A percentile compares a stretch with the other conserved stretches of the same genome.
These are phyloP conservation scores for Scaptomyza cyrtandrae DNA, from an alignment of 2,888 invertebrate genomes.

Conservation along the genomic window DNA sequence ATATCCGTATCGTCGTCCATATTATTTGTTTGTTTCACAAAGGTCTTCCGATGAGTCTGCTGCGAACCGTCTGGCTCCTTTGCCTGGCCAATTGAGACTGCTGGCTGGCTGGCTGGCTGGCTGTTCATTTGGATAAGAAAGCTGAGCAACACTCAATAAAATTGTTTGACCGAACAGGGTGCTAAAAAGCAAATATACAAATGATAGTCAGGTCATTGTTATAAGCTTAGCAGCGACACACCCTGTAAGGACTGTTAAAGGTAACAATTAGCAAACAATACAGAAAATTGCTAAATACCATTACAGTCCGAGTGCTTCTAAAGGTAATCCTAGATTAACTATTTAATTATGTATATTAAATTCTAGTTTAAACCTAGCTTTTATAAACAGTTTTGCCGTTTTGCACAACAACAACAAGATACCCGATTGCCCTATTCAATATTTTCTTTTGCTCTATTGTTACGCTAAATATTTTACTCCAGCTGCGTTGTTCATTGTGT, in stretches of 20 bases:
- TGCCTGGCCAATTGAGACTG: constrained; percentile 58
- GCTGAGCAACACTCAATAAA: constrained; percentile 37
- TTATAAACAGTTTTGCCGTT: neutral
- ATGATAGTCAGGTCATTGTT: constrained; percentile 10
- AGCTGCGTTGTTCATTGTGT: constrained; percentile 30
- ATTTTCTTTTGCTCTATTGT: constrained; percentile 8
- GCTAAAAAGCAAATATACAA: constrained; percentile 37
- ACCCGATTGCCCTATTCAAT: constrained; percentile 4
- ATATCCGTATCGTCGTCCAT: constrained; percentile 75
- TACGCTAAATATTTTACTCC: constrained; percentile 57
- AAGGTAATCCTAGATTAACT: no score
- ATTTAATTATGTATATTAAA: neutral
- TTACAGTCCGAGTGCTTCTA: neutral
- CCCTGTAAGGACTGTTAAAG: constrained; percentile 38
- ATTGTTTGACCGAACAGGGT: constrained; percentile 41
- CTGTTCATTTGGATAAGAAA: constrained; percentile 47
- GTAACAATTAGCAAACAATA: constrained; percentile 48
- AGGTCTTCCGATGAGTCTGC: neutral
- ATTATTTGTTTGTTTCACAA: constrained; percentile 29
- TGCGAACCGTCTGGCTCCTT: constrained; percentile 52
- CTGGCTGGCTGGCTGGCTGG: constrained; percentile 30
- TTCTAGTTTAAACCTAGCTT: neutral
- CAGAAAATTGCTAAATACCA: constrained; percentile 1
- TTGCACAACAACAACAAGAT: neutral
- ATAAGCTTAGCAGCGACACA: constrained; percentile 29